These are phyloP conservation scores for Heliconius himera DNA, from an alignment of 1,140 invertebrate genomes.

Conservation along the genomic window DNA sequence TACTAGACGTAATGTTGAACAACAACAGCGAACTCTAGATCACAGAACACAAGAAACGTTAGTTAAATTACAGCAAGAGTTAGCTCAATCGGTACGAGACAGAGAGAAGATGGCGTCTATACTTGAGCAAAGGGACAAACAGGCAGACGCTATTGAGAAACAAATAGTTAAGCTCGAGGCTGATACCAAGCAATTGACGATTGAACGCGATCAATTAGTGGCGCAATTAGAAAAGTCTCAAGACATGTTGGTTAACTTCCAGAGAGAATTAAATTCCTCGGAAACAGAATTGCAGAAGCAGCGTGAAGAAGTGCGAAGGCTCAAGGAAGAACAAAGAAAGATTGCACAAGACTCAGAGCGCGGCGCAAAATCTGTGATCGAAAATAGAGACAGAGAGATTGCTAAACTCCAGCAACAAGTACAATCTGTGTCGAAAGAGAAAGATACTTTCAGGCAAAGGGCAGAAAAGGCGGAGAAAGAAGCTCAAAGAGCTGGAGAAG, in stretches of 20 bases:
- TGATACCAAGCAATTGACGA: slow-evolving; percentile 91
- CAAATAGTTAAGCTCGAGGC: slow-evolving; percentile 91
- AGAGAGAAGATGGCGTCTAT: slow-evolving; percentile 88
- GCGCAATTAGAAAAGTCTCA: slow-evolving; percentile 95
- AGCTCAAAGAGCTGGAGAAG: slow-evolving; percentile 85
- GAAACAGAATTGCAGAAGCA: slow-evolving; percentile 91
- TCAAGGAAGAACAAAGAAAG: slow-evolving; percentile 87
- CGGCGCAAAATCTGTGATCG: slow-evolving; percentile 87
- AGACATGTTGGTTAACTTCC: slow-evolving; percentile 96
- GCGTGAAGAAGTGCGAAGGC: slow-evolving; percentile 88
- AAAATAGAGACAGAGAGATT: slow-evolving; percentile 87
- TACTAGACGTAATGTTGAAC: slow-evolving; percentile 84
- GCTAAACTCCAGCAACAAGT: slow-evolving; percentile 88
- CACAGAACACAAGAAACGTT: slow-evolving; percentile 85
- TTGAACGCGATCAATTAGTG: slow-evolving; percentile 93
- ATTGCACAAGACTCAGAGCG: slow-evolving; percentile 86
- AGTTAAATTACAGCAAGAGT: slow-evolving; percentile 86
- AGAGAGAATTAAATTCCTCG: slow-evolving; percentile 91
- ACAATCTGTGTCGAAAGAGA: slow-evolving; percentile 85
- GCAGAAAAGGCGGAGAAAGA: slow-evolving; percentile 86
- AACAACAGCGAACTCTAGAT: slow-evolving; percentile 84
- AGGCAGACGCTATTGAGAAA: slow-evolving; percentile 91
- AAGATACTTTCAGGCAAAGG: slow-evolving; percentile 84
- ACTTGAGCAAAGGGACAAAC: slow-evolving; percentile 88
- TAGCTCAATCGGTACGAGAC: slow-evolving; percentile 86